phyloP scores from a whole-genome alignment of 2,797 vertebrate genomes.

The Neosilurus mollespiculum region DNA sequence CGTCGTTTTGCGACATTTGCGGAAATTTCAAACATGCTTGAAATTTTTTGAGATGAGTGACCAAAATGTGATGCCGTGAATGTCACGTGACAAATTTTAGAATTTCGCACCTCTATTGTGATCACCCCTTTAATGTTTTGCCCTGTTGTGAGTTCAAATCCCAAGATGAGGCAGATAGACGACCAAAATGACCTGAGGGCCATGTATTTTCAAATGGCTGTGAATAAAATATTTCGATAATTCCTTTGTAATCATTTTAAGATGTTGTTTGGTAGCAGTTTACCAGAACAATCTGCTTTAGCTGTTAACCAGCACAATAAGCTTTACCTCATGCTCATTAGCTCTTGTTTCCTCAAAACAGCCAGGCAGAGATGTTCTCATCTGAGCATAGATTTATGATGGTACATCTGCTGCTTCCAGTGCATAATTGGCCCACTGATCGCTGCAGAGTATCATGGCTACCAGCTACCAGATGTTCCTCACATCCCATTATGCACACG shows the following conservation, averaged over 20 bases:
- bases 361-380: conserved; percentile 11
- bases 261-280: neutral
- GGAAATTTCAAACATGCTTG: no score
- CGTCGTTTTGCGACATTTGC: no score
- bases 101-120: no score
- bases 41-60: no score
- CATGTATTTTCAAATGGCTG: neutral
- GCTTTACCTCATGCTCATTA: conserved; percentile 23
- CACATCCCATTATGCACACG: conserved; percentile 27
- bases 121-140: neutral
- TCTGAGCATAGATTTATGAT: conserved; percentile 29
- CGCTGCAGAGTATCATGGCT: conserved; percentile 9
- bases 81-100: no score
- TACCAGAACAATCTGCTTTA: conserved; percentile 1
- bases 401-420: conserved; percentile 33
- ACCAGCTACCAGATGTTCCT: conserved; percentile 36
- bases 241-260: conserved; percentile 6
- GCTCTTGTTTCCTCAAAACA: conserved; percentile 26
- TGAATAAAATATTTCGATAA: neutral
- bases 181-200: neutral
- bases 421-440: conserved; percentile 33
- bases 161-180: neutral
- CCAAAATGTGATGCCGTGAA: no score
- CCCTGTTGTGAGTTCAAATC: neutral
- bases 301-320: neutral